Evolutionary conservation across 2,888 invertebrate genomes (phyloP).

Genomic region (Drosophila parthenogenetica): DNA sequence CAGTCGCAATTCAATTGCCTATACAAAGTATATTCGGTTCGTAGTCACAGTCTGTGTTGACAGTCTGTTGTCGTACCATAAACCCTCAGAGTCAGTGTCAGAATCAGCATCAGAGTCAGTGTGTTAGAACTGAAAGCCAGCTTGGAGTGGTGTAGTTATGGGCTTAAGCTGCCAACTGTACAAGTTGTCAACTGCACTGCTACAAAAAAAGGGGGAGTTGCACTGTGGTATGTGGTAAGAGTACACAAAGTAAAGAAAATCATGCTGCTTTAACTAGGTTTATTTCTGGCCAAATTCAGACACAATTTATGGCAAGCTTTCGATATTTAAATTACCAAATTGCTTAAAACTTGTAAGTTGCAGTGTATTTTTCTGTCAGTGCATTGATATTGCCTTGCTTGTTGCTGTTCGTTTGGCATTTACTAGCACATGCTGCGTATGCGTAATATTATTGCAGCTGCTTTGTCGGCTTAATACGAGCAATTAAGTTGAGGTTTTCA

Average conservation of each 20-base stretch:
- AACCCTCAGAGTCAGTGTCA: conserved; percentile 2
- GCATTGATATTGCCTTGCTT: neutral
- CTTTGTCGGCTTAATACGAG: conserved; percentile 67
- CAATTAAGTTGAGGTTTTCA: conserved; percentile 72
- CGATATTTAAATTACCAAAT: no score
- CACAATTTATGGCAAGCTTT: no score
- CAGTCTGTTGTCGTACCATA: conserved; percentile 19
- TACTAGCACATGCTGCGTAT: conserved; percentile 49
- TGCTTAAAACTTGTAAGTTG: no score
- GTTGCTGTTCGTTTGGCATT: conserved; percentile 12
- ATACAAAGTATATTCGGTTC: neutral
- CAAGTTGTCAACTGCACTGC: conserved; percentile 23
- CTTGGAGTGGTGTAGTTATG: neutral
- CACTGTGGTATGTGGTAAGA: no score
- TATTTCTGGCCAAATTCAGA: no score
- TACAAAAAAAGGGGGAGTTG: neutral
- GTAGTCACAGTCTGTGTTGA: conserved; percentile 19
- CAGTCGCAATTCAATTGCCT: conserved; percentile 15
- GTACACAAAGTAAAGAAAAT: no score
- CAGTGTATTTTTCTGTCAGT: neutral
- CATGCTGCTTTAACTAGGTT: no score
- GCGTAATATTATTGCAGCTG: conserved; percentile 67
- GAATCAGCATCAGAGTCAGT: conserved; percentile 1
- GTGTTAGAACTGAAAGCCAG: conserved; percentile 16
- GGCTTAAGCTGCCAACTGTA: conserved; percentile 14